Evolutionary conservation across 2,888 invertebrate genomes (phyloP), one percentile per base, ranked within the genome.

Genomic region (Serrognathus titanus): DNA sequence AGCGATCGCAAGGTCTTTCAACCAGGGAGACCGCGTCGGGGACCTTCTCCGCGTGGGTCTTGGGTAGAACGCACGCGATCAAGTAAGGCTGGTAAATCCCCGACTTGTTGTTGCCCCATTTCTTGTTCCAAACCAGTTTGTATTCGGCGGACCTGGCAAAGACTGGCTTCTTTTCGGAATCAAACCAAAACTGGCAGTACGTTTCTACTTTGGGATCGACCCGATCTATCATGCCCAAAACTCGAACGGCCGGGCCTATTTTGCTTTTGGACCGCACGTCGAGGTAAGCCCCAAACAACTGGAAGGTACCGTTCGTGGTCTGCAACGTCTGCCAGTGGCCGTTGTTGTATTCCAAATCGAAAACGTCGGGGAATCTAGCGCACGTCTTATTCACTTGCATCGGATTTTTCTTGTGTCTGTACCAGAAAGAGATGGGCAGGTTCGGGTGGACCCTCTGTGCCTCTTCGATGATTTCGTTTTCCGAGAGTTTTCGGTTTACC

Each of bases 111-210:
- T 92, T 92, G 58, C 92, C 92, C 93, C 93, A 93, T 94, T 94
- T 94, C 77, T 93, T 93, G 68, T 87, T 90, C 95, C 95, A 95
- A 66, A 94, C 90, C 76, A 94, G 94, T 75, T 94, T 94, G 80
- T 94, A 94, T 77, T 93, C 93, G 65, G 91, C 86, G 16, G 87
- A 89, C 72, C 89, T 88, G 12, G 90, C 86, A 20, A 92, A 83
- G 31, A 88, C 88, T 0, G 94, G 92, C 68, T 90, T 90, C 63
- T 85, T 87, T 66, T 87, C 88, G 24, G 24, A 31, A 6, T 31
- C 24, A 78, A 90, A 94, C 94, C 93, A 94, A 66, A 94, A 84
- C 76, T 92, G 94, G 76, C 93, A 94, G 77, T 86, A 89, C 9
- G 91, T 92, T 66, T 85, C 84, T 16, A 90, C 85, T 55, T 85